phyloP scores from a whole-genome alignment of 53 echinoderm and acorn worm species.

The Zoroaster sp. region DNA sequence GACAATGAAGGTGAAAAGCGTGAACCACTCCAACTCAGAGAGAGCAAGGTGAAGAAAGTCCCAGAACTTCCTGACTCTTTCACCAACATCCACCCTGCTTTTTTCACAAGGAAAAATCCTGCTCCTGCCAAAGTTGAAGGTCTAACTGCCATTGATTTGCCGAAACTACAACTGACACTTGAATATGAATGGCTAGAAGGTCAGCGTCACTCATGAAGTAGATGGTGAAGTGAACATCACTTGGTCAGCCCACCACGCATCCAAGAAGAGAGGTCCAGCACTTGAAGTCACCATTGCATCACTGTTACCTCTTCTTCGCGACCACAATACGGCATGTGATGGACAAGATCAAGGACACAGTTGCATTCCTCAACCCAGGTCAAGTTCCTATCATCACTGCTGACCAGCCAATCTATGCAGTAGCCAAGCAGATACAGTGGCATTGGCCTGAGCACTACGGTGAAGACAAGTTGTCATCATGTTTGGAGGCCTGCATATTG shows the following conservation, averaged over 20 bases:
- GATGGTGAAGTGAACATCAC: background rate
- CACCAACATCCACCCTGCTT: background rate
- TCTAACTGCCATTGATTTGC: background rate
- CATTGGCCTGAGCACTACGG: background rate
- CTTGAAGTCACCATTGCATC: background rate
- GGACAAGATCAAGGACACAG: conserved; percentile 25
- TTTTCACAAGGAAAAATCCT: background rate
- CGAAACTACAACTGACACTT: background rate
- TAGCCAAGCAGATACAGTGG: conserved; percentile 16
- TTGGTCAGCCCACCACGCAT: conserved; percentile 37
- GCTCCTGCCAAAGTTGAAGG: background rate
- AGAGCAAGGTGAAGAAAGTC: background rate
- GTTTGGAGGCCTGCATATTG: conserved; percentile 42
- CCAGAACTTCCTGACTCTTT: conserved; percentile 7
- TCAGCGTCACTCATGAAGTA: background rate
- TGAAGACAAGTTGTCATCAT: conserved; percentile 26
- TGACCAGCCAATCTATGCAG: conserved; percentile 42
- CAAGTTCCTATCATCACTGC: conserved; percentile 28
- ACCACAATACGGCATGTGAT: conserved; percentile 52
- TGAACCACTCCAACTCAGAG: background rate
- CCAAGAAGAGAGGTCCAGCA: background rate
- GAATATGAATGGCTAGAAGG: background rate
- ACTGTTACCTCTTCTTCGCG: conserved; percentile 18
- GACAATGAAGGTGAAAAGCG: background rate
- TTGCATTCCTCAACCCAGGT: background rate